A percentile compares a stretch with the other conserved stretches of the same genome.
phyloP scores from a whole-genome alignment of 1,140 invertebrate genomes.

The Gonioctena quinquepunctata region DNA sequence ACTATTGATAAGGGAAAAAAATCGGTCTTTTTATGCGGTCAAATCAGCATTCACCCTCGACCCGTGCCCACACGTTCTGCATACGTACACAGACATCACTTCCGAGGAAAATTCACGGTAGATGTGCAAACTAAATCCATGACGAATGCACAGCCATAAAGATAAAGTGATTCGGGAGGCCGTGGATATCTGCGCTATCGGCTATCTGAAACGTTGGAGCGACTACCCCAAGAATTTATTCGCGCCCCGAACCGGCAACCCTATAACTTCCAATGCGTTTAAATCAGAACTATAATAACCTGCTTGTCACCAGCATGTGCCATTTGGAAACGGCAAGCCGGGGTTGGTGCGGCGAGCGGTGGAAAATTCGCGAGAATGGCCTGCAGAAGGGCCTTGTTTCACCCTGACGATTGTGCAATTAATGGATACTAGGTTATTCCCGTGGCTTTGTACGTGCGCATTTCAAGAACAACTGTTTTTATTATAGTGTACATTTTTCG shows the following conservation, averaged over 20 bases:
- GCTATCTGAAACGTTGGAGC: background rate
- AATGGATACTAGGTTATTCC: no score
- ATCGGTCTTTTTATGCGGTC: no score
- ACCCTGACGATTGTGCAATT: no score
- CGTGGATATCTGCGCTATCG: conserved; percentile 3
- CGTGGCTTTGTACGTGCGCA: no score
- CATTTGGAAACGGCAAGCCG: background rate
- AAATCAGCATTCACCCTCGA: background rate
- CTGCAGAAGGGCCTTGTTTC: no score
- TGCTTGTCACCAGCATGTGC: conserved; percentile 33
- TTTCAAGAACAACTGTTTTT: no score
- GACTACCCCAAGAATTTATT: conserved; percentile 21
- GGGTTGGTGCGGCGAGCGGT: background rate
- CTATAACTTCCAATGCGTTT: conserved; percentile 19
- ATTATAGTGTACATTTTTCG: no score
- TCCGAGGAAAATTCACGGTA: background rate
- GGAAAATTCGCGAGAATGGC: background rate
- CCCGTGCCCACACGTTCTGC: background rate
- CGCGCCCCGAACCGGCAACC: conserved; percentile 17
- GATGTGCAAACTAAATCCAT: background rate
- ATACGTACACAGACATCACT: background rate
- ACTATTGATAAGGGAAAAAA: no score
- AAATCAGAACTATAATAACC: conserved; percentile 36
- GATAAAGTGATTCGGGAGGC: background rate
- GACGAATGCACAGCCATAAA: background rate